phyloP scores from a whole-genome alignment of 2,113 vertebrate genomes.

The Archocentrus centrarchus region DNA sequence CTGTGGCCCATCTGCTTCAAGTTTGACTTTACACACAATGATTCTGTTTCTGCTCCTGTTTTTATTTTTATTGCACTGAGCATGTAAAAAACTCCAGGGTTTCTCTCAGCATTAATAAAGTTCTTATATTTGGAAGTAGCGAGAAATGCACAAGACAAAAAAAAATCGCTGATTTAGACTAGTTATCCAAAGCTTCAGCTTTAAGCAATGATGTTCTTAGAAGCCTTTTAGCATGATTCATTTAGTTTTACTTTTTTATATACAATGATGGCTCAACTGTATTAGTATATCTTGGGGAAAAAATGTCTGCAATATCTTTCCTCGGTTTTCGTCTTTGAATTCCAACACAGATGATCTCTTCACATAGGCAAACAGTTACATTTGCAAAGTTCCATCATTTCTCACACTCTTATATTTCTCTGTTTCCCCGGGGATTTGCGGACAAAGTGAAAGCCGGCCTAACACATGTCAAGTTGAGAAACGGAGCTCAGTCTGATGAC shows the following conservation, averaged over 20 bases:
- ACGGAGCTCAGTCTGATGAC: conserved; percentile 4
- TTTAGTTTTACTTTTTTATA: not conserved
- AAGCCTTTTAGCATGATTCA: not conserved
- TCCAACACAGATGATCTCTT: not conserved
- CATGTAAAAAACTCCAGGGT: not conserved
- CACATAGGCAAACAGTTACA: not conserved
- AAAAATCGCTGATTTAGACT: not conserved
- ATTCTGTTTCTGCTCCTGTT: too few species aligned
- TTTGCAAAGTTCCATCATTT: conserved; percentile 8
- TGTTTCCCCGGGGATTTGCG: not conserved
- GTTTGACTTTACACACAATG: not conserved
- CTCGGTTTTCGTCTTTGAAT: not conserved
- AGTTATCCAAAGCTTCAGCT: not conserved
- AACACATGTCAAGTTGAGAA: conserved; percentile 23
- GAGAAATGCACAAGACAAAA: not conserved
- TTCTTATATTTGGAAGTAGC: not conserved
- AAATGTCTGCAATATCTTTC: not conserved
- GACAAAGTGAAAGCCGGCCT: conserved; percentile 6
- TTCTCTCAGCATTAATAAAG: not conserved
- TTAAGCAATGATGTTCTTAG: not conserved
- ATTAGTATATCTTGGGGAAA: not conserved
- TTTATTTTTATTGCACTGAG: too few species aligned
- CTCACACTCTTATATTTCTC: not conserved
- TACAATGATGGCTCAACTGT: not conserved
- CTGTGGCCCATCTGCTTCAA: not conserved